Base-by-base conservation (phyloP, 2,797 vertebrate species). In the Lagocephalus sceleratus region DNA sequence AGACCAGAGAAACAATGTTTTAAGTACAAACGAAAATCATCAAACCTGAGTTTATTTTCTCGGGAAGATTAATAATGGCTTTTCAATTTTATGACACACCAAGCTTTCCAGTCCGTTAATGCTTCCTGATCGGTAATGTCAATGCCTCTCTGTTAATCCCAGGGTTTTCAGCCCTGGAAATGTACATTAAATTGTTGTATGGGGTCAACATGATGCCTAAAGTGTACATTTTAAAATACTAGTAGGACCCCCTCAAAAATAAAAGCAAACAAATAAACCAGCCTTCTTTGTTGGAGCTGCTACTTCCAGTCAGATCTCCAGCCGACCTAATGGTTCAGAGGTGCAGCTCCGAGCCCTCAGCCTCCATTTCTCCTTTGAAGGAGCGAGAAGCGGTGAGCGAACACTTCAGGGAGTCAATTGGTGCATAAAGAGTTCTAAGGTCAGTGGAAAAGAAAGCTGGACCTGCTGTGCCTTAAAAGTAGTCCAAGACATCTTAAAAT, bases 341-440 rank as follows among this genome's bases (percentile, higher is more conserved):
- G 32, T 14, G 32, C 32, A 14, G 32, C 32, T 14, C 32, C 12
- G 3, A 35, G 32, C 32, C 32, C 32, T 14, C 12, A 4, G 32
- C 32, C 32, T 35, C 12, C 32, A 4, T 35, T 35, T 35, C 32
- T 14, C 32, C 32, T 6, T 14, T 35, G 32, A 35, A 35, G 0
- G 25, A 40, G 4, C 12, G 40, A 39, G 49, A 54, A 43, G 47
- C 54, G 25, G 47, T 20, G 5, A 51, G 19, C 1, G 1, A 22
- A 40, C 32, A 55, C 47, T 43, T 44, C 2, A 5, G 20, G 47
- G 49, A 23, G 43, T 39, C 7, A 20, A 10, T 45, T 44, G 48
- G 17, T 38, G n/a, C n/a, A 43, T 22, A 20, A 20, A 60, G 57
- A 47, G 39, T 68, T 63, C 32, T 39, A 60, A 63, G 54, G 54